Evolutionary conservation across 2,888 invertebrate genomes (phyloP), one percentile per base, ranked within the genome.

Genomic region (Lepidocyrtoides sp.): DNA sequence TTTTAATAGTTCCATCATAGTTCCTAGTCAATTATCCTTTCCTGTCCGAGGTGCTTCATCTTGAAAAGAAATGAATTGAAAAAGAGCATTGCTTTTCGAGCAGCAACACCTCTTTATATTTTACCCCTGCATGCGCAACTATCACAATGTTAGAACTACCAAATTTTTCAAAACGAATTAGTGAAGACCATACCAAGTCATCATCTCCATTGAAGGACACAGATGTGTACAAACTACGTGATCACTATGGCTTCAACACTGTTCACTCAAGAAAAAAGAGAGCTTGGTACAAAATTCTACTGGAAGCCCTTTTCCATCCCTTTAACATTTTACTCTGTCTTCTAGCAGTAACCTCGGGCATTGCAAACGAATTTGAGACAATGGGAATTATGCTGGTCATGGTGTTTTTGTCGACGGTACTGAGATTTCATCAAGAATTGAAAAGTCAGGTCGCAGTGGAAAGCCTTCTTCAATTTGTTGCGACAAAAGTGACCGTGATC

Each of bases 241-340:
- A n/a, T n/a, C n/a, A n/a, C n/a, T n/a, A 72, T 44, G 92, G 92
- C 0, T 20, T 20, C 0, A 92, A 92, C 44, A 72, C 77, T 0
- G 87, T 92, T 0, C 51, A 79, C 5, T 87, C 87, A 3, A 75
- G 86, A 10, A 77, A 66, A 12, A 90, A 66, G 29, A 69, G 86
- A 7, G 7, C 36, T 0, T 92, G 92, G 92, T 92, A 92, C 32
- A 51, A 69, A 41, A 44, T 92, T 4, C 60, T 92, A 1, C 60
- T 86, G 5, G 51, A 77, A 0, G 89, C 92, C 0, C 26, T 91
- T 0, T 14, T 83, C 44, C 92, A 92, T 57, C 92, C 92, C 1
- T 92, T 92, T 54, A 92, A 92, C 23, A 90, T 92, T 29, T 84
- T 92, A n/a, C n/a, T n/a, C n/a, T n/a, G n/a, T n/a, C n/a, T n/a